Evolutionary conservation across 2,797 vertebrate species (phyloP).

Genomic region (Pitangus sulphuratus): DNA sequence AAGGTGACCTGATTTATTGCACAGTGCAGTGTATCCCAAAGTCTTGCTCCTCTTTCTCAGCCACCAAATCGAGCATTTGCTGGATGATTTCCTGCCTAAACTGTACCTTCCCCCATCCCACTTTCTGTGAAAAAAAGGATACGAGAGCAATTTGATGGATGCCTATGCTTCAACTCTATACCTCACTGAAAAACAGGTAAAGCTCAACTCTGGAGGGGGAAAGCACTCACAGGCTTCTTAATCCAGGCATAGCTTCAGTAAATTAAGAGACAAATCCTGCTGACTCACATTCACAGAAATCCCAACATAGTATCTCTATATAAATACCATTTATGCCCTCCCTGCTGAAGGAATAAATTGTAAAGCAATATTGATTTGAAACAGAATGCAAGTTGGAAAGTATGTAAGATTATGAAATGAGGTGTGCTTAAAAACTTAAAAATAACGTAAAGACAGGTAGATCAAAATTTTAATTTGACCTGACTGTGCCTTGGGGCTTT

Average conservation of each 20-base stretch:
- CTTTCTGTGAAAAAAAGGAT: background rate
- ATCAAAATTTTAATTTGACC: background rate
- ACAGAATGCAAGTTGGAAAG: background rate
- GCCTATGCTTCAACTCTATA: background rate
- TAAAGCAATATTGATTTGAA: background rate
- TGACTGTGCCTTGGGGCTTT: background rate
- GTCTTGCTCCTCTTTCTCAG: background rate
- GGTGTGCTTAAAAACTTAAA: background rate
- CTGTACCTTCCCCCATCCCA: background rate
- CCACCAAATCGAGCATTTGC: background rate
- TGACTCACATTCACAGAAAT: background rate
- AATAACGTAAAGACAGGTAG: background rate
- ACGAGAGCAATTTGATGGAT: background rate
- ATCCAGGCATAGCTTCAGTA: background rate
- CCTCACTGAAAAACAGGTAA: accelerated
- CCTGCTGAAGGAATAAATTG: background rate
- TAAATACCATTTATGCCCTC: background rate
- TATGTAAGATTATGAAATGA: background rate
- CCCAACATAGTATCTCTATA: background rate
- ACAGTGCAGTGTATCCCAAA: background rate
- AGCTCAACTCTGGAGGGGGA: background rate
- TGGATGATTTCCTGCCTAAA: background rate
- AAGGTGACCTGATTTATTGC: background rate
- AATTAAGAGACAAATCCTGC: background rate
- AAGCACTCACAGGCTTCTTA: background rate